These are phyloP conservation scores for Hetaerina titia DNA, from an alignment of 2,888 invertebrate species.

Conservation along the genomic window DNA sequence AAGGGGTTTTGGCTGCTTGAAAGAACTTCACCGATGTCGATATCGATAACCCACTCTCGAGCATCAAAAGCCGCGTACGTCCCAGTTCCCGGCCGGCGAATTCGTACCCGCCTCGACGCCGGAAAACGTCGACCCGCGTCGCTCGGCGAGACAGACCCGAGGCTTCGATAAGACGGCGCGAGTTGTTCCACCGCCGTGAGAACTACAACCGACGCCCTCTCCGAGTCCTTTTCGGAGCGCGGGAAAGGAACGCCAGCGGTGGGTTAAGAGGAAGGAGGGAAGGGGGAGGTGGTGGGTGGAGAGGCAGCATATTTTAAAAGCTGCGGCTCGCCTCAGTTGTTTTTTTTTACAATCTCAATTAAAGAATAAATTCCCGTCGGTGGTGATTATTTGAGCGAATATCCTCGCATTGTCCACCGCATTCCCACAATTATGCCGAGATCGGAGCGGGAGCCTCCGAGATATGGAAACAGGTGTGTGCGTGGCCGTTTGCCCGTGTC, in stretches of 20 bases:
- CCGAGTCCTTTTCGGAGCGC: neutral
- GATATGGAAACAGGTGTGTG: constrained; percentile 45
- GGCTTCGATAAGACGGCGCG: neutral
- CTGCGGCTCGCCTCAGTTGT: neutral
- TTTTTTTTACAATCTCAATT: constrained; percentile 34
- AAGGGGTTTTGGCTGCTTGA: neutral
- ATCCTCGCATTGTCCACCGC: constrained; percentile 37
- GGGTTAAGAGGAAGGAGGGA: neutral
- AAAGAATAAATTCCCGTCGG: neutral
- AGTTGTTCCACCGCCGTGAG: neutral
- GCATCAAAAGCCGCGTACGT: neutral
- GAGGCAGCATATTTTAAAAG: neutral
- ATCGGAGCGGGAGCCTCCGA: constrained; percentile 23
- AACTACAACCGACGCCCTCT: constrained; percentile 2
- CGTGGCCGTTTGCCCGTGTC: neutral
- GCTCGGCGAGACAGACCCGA: neutral
- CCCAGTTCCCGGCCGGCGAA: neutral
- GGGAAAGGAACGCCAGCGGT: neutral
- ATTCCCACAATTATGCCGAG: constrained; percentile 46
- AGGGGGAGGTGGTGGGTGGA: neutral
- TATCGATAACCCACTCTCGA: neutral
- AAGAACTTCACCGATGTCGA: neutral
- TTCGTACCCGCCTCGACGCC: neutral
- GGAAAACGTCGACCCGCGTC: neutral
- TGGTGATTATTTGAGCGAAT: constrained; percentile 50